Base-by-base conservation (phyloP, 2,797 vertebrate genomes). In the Sylvia borin region DNA sequence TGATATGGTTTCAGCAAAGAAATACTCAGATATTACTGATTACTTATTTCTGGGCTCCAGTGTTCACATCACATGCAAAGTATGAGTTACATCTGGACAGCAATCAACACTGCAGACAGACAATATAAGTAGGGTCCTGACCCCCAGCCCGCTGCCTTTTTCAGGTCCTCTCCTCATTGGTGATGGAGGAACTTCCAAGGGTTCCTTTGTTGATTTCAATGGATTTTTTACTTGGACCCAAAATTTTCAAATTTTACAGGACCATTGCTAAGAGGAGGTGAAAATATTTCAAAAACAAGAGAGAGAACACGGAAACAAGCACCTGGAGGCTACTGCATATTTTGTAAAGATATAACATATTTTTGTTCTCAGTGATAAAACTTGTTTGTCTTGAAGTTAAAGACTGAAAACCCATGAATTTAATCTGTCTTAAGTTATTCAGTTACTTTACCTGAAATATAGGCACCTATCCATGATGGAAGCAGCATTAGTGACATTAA, bases 251-350 rank as follows among this genome's bases (percentile, higher is more conserved):
- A 42, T 61, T 14, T 62, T 58, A 45, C 10, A 50, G 11, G 4
- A n/a, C 9, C 2, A 1, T 6, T 54, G 3, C 42, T 32, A 45
- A 70, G 31, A 10, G 3, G 2, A 1, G 6, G 2, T 50, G 17
- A 50, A 61, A 92, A 40, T 1, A 3, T 48, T 80, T 77, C 48
- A 16, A 62, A 75, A 82, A 60, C 11, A 58, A 77, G 31, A 31
- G 8, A 62, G 50, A 84, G 60, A 82, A 14, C 32, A 57, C 6
- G 70, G 53, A 85, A 92, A 47, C 4, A 54, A 82, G 16, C 2
- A 54, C 20, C 21, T 26, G 47, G 15, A 82, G 6, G 5, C 27
- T 38, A 50, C 15, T 57, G 17, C 3, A 22, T 60, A 67, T 68
- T 47, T 57, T 93, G 15, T 16, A 50, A 50, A 50, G 9, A 50